Evolutionary conservation across 2,888 invertebrate species (phyloP).

Genomic region (Marasmarcha lunaedactyla): DNA sequence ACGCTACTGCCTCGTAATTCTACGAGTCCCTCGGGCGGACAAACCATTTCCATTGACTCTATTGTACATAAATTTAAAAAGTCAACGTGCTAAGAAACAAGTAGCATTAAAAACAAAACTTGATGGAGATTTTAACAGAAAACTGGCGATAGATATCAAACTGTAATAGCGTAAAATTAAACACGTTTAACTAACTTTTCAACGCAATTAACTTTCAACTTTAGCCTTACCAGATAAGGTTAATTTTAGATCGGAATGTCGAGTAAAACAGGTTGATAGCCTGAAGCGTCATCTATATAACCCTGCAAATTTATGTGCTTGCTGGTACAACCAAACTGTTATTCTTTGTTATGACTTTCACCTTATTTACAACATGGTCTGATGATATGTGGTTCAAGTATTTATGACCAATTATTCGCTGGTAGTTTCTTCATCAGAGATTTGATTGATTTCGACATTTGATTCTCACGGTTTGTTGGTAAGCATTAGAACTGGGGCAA

Average conservation of each 20-base stretch:
- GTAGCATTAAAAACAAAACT: constrained; percentile 34
- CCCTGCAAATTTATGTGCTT: constrained; percentile 35
- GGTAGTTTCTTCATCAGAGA: background rate
- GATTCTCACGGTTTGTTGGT: constrained; percentile 1
- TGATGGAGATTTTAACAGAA: constrained; percentile 5
- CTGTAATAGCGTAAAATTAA: too few species aligned
- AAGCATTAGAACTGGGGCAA: too few species aligned
- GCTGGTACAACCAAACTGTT: constrained; percentile 29
- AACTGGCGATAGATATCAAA: too few species aligned
- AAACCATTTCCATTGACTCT: constrained; percentile 42
- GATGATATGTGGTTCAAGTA: background rate
- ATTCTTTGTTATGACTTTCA: constrained; percentile 33
- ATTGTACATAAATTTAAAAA: constrained; percentile 48
- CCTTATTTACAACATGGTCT: constrained; percentile 25
- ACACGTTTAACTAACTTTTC: too few species aligned
- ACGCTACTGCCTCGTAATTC: constrained; percentile 41
- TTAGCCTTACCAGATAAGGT: background rate
- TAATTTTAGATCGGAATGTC: too few species aligned
- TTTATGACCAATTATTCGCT: background rate
- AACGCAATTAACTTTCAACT: too few species aligned
- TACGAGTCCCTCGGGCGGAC: constrained; percentile 36
- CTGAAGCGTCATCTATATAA: constrained; percentile 24
- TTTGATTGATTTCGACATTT: background rate
- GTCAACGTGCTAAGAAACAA: constrained; percentile 30
- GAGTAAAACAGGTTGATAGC: constrained; percentile 12